A percentile compares a stretch with the other conserved stretches of the same genome.
These are phyloP conservation scores for Sarcophaga bullata DNA, from an alignment of 1,140 invertebrate genomes.

Conservation along the genomic window DNA sequence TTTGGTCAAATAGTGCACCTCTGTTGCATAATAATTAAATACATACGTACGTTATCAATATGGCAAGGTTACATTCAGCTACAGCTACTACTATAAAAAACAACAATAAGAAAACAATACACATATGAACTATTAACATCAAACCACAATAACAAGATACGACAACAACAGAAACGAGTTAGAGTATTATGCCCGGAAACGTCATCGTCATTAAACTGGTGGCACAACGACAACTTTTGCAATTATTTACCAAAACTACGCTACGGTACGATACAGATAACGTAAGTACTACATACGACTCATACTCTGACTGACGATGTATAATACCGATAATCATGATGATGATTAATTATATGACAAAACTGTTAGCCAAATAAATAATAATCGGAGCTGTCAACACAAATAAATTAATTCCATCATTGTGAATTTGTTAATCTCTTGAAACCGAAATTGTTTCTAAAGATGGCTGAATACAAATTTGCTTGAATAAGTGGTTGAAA, in stretches of 20 bases:
- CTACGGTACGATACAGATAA: too few species aligned
- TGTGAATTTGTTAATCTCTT: not conserved
- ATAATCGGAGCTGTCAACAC: not conserved
- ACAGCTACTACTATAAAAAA: too few species aligned
- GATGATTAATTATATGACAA: too few species aligned
- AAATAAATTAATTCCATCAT: not conserved
- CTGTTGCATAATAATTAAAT: conserved; percentile 45
- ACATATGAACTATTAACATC: not conserved
- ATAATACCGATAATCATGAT: too few species aligned
- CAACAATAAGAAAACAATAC: too few species aligned
- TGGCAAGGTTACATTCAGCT: not conserved
- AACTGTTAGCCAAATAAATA: not conserved
- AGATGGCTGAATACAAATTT: too few species aligned
- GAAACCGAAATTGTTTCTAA: too few species aligned
- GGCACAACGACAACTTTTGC: conserved; percentile 8
- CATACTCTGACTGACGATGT: not conserved
- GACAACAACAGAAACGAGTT: conserved; percentile 2
- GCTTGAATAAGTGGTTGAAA: too few species aligned
- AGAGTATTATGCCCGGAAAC: conserved; percentile 39
- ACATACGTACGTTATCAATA: not conserved
- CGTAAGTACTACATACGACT: not conserved
- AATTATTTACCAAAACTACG: conserved; percentile 9
- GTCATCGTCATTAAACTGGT: conserved; percentile 1
- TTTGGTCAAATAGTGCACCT: conserved; percentile 43
- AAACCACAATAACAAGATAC: not conserved